Conservation (phyloP, 2,113 vertebrate genomes). For the Daboia siamensis region DNA sequence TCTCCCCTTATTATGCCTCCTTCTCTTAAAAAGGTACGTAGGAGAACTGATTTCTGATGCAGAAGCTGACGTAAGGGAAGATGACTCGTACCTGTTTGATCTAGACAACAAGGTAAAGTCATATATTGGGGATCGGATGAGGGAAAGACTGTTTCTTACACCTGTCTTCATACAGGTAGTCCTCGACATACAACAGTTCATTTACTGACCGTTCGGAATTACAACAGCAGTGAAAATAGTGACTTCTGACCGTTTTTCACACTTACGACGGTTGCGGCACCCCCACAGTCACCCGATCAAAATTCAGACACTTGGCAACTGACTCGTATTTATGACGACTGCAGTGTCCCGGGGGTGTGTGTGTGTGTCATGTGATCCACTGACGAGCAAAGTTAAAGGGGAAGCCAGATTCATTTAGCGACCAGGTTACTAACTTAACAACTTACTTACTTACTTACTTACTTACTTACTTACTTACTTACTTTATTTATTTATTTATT, state of each 20-base stretch:
- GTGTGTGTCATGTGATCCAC: too few relatives aligned
- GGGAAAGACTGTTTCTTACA: background rate
- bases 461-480: too few relatives aligned
- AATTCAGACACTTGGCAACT: background rate
- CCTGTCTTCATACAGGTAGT: background rate
- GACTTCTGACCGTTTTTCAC: background rate
- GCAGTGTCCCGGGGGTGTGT: too few relatives aligned
- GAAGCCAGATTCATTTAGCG: too few relatives aligned
- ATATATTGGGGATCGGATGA: background rate
- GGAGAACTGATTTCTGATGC: conserved; percentile 92
- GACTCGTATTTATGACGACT: background rate
- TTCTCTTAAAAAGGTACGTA: conserved; percentile 75
- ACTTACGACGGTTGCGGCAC: background rate
- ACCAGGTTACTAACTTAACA: too few relatives aligned
- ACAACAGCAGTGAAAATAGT: background rate
- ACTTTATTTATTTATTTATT: too few relatives aligned
- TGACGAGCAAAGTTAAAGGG: too few relatives aligned
- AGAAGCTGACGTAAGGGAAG: conserved; percentile 89
- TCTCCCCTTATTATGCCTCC: background rate
- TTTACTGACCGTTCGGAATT: background rate
- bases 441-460: too few relatives aligned
- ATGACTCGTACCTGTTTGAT: conserved; percentile 91
- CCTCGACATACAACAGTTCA: background rate
- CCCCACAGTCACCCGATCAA: background rate
- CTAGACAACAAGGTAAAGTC: conserved; percentile 86